Conservation (phyloP, 2,797 vertebrate species). For the Nyctalus aviator region DNA sequence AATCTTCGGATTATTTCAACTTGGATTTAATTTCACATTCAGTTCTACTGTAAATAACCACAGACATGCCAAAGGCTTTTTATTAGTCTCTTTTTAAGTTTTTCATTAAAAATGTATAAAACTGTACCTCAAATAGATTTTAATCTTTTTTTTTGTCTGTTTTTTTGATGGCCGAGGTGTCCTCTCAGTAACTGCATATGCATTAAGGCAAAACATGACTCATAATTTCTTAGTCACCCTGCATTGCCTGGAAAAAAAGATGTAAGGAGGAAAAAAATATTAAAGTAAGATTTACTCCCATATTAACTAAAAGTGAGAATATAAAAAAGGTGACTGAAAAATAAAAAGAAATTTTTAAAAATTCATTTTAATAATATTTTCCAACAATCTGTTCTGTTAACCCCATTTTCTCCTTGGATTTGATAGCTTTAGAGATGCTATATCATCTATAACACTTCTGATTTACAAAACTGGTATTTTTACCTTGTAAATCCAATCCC, state of each 20-base stretch:
- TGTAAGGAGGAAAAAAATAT: conserved; percentile 28
- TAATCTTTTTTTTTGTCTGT: not conserved
- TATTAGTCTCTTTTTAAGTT: not conserved
- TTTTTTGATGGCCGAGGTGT: not conserved
- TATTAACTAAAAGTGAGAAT: conserved; percentile 60
- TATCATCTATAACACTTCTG: conserved; percentile 47
- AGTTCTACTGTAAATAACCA: conserved; percentile 31
- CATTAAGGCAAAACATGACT: conserved; percentile 56
- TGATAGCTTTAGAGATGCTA: conserved; percentile 10
- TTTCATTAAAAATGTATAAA: conserved; percentile 29
- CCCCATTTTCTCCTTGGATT: conserved; percentile 46
- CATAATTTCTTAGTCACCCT: conserved; percentile 70
- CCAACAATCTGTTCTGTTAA: conserved; percentile 18
- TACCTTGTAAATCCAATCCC: conserved; percentile 51
- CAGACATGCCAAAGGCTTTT: conserved; percentile 4
- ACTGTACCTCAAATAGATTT: conserved; percentile 42
- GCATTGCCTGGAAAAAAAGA: conserved; percentile 64
- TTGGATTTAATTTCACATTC: conserved; percentile 55
- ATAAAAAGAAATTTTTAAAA: conserved; percentile 35
- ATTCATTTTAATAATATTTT: conserved; percentile 8
- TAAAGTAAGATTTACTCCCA: not conserved
- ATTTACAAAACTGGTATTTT: conserved; percentile 47
- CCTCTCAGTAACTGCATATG: not conserved
- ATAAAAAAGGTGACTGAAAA: conserved; percentile 45
- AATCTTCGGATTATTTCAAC: not conserved